These are phyloP conservation scores for Aphis craccivora DNA, from an alignment of 1,140 invertebrate genomes.

Conservation along the genomic window DNA sequence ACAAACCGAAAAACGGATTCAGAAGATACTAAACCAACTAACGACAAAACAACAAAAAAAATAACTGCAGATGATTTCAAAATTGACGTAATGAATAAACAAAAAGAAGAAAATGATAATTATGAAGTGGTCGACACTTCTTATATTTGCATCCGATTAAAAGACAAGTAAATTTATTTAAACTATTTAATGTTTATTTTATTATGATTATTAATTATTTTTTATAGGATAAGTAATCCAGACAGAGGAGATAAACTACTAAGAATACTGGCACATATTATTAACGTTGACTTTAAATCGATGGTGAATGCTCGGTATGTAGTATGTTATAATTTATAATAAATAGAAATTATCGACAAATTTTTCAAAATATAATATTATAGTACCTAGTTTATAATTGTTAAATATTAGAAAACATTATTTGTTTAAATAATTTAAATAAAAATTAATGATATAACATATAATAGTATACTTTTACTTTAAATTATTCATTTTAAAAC, in stretches of 20 bases:
- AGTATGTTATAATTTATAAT: not conserved
- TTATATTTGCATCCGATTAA: slow-evolving; percentile 74
- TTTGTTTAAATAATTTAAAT: not conserved
- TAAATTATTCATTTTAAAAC: no score
- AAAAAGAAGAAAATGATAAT: slow-evolving; percentile 42
- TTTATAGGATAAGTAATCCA: not conserved
- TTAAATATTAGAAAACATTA: not conserved
- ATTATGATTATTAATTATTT: not conserved
- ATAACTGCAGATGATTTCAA: slow-evolving; percentile 43
- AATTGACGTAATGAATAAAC: not conserved
- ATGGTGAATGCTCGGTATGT: slow-evolving; percentile 31
- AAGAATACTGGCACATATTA: not conserved
- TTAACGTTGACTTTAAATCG: slow-evolving; percentile 18
- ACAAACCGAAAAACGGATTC: slow-evolving; percentile 34
- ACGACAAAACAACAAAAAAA: not conserved
- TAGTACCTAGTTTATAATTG: not conserved
- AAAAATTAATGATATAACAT: not conserved
- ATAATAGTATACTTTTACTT: not conserved
- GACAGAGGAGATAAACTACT: not conserved
- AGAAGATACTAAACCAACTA: not conserved
- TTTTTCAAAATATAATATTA: not conserved
- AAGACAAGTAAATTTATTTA: slow-evolving; percentile 67
- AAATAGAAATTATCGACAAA: not conserved
- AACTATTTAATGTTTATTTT: not conserved
- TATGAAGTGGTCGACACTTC: slow-evolving; percentile 73